Evolutionary conservation across 2,888 invertebrate genomes (phyloP).

Genomic region (Euplexia lucipara): DNA sequence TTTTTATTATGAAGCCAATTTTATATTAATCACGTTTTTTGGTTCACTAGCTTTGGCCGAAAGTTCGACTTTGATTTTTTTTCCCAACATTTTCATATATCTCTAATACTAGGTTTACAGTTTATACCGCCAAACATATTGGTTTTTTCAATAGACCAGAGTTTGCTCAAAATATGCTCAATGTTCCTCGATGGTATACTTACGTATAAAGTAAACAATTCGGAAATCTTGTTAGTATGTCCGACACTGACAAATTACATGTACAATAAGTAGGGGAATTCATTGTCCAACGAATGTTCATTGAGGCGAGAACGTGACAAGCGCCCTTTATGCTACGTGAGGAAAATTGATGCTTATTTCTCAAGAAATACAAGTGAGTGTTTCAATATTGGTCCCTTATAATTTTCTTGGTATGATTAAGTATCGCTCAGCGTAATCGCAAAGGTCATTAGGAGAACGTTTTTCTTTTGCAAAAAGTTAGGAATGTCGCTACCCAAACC

Average conservation of each 20-base stretch:
- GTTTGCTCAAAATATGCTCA: neutral
- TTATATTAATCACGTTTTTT: too few species aligned
- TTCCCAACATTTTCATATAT: too few species aligned
- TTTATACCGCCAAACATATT: too few species aligned
- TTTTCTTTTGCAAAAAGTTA: slow-evolving; percentile 1
- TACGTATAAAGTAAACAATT: slow-evolving; percentile 1
- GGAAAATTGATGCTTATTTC: neutral
- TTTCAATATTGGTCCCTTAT: neutral
- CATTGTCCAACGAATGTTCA: slow-evolving; percentile 5
- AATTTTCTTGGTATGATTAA: neutral
- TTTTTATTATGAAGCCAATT: too few species aligned
- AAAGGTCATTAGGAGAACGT: neutral
- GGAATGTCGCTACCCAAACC: neutral
- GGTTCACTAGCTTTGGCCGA: too few species aligned
- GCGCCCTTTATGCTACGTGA: neutral
- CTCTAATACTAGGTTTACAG: too few species aligned
- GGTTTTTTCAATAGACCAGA: neutral
- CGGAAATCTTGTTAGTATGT: slow-evolving; percentile 17
- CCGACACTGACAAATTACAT: slow-evolving; percentile 23
- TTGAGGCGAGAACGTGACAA: neutral
- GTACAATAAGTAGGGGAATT: neutral
- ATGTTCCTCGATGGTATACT: too few species aligned
- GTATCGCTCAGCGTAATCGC: neutral
- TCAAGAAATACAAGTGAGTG: neutral
- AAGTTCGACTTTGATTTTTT: too few species aligned